Base-by-base conservation (phyloP, 2,888 invertebrate species). In the Gisinianus flammeolus region DNA sequence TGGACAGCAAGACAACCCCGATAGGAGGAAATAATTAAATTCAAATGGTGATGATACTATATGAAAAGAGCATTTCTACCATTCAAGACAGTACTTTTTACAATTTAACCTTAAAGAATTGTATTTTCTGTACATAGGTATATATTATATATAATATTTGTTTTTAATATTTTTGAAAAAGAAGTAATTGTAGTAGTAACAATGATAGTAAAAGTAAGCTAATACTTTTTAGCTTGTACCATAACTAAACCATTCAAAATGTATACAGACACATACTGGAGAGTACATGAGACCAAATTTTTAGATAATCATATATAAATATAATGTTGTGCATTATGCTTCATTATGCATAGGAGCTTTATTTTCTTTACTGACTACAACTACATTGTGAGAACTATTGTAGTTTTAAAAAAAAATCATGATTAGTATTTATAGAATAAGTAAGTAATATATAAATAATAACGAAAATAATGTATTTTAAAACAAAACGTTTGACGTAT, bases 1-100 rank as follows among this genome's bases (percentile, higher is more conserved):
- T 94, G 93, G 94, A 93, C 87, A 64, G 52, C 28, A 80, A 80
- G 28, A 76, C 73, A 33, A 66, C 66, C 5, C 35, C 73, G 28
- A 74, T 52, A n/a, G 66, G 67, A 66, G 74, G 67, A n/a, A 35
- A 74, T 66, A 54, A 22, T n/a, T 67, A 54, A 67, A 64, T 22
- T 8, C 30, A 12, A 44, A 44, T 16, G 52, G 16, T 44, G 52
- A 44, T 44, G 16, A 44, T 44, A n/a, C 22, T 19, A n/a, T n/a
- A 16, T 16, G 16, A 44, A 8, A 44, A 44, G 52, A 10, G 24
- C 44, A 68, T 68, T 67, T 64, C 54, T 66, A 66, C 19, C 26
- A 26, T 5, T 64, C 28, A 6, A 64, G 52, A 73, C 66, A 74
- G 74, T 74, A 74, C 67, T 67, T 66, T 35, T 66, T 66, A 64